Conservation (phyloP, 1,140 invertebrate genomes). For the Caerostris extrusa region DNA sequence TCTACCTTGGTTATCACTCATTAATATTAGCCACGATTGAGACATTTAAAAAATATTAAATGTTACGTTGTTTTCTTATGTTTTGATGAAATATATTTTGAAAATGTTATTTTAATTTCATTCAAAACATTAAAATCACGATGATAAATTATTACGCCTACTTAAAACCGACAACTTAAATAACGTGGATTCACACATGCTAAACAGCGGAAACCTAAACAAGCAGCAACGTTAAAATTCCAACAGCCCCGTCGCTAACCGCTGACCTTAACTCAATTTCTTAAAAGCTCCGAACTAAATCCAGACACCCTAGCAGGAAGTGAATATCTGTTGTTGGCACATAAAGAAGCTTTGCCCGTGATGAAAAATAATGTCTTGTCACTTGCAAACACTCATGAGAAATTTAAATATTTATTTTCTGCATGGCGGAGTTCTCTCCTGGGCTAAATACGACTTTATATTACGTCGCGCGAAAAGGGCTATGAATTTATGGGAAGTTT, state of each 20-base stretch:
- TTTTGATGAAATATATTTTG: too few relatives aligned
- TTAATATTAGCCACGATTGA: too few relatives aligned
- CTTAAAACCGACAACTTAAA: too few relatives aligned
- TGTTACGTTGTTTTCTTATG: too few relatives aligned
- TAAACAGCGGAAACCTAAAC: too few relatives aligned
- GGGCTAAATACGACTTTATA: background rate
- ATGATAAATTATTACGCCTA: too few relatives aligned
- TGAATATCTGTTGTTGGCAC: background rate
- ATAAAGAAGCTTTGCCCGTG: background rate
- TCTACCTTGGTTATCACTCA: too few relatives aligned
- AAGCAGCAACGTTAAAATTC: background rate
- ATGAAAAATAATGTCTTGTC: background rate
- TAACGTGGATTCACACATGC: too few relatives aligned
- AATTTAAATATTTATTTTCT: conserved; percentile 15
- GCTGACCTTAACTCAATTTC: background rate
- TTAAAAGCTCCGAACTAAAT: background rate
- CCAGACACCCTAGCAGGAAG: background rate
- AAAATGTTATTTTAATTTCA: too few relatives aligned
- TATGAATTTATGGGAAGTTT: background rate
- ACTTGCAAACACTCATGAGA: background rate
- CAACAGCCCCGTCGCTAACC: background rate
- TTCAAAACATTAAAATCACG: too few relatives aligned
- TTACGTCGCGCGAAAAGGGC: background rate
- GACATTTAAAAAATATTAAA: too few relatives aligned
- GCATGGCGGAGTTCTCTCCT: background rate